Conservation (phyloP, 2,113 vertebrate species). For the Peromyscus californicus region DNA sequence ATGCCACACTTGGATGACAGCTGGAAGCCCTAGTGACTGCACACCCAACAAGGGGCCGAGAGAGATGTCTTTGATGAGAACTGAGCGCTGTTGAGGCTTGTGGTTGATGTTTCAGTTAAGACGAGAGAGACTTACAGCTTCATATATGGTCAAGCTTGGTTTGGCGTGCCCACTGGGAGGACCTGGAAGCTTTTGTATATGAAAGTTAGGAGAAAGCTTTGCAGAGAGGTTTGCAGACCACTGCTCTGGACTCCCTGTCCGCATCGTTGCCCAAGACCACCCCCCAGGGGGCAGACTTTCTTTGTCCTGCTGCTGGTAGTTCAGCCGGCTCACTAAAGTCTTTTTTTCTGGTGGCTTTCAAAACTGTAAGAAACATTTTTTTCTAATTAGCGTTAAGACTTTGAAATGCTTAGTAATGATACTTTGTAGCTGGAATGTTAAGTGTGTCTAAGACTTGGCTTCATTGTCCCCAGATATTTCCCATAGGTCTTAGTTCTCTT, state of each 20-base stretch:
- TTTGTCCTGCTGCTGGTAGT: background rate
- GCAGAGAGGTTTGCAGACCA: background rate
- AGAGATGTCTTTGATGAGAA: background rate
- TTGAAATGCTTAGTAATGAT: constrained; percentile 42
- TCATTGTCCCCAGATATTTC: constrained; percentile 8
- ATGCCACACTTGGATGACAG: background rate
- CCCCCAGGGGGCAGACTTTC: background rate
- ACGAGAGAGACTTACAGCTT: background rate
- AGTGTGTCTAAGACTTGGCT: constrained; percentile 53
- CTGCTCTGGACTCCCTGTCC: background rate
- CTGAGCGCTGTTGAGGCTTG: background rate
- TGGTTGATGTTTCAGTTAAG: background rate
- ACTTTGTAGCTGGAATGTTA: constrained; percentile 59
- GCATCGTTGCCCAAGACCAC: background rate
- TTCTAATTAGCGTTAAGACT: constrained; percentile 51
- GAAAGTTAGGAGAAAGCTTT: background rate
- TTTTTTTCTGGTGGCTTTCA: constrained; percentile 32
- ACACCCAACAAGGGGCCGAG: background rate
- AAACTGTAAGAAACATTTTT: constrained; percentile 65
- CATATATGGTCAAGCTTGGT: background rate
- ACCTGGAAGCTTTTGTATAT: background rate
- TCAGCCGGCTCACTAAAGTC: constrained; percentile 1
- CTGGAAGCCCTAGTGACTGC: background rate
- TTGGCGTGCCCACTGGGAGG: background rate
- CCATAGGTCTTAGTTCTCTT: background rate